These are phyloP conservation scores for Anguilla megastoma DNA, from an alignment of 2,797 vertebrate genomes.

Conservation along the genomic window DNA sequence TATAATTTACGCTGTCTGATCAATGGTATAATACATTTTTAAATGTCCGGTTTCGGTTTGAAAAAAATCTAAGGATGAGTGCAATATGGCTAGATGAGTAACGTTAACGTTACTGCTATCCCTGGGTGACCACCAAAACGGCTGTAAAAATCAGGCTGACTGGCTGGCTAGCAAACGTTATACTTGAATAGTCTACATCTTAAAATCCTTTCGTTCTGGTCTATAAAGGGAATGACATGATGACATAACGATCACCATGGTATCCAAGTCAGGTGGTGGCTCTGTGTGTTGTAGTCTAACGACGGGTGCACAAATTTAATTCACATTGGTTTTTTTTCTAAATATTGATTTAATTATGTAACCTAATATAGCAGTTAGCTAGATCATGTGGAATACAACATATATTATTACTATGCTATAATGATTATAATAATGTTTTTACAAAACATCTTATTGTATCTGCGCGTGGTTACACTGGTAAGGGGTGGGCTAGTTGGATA, in stretches of 20 bases:
- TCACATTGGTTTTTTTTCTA: background rate
- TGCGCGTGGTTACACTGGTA: too few relatives aligned
- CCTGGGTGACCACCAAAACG: background rate
- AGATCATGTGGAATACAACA: too few relatives aligned
- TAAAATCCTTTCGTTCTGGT: too few relatives aligned
- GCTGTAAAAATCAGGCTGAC: too few relatives aligned
- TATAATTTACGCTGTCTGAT: too few relatives aligned
- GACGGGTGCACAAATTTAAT: background rate
- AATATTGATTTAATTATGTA: too few relatives aligned
- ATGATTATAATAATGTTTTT: too few relatives aligned
- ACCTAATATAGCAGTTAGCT: too few relatives aligned
- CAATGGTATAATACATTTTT: background rate
- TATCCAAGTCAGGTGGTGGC: background rate
- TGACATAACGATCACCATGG: background rate
- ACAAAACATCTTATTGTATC: too few relatives aligned
- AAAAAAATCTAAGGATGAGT: background rate
- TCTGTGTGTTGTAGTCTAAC: background rate
- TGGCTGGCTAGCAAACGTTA: background rate
- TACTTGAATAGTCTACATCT: too few relatives aligned
- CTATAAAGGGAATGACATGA: background rate
- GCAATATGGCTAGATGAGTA: background rate
- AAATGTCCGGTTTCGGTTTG: background rate
- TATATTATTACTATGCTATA: too few relatives aligned
- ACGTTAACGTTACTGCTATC: background rate
- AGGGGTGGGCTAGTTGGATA: too few relatives aligned